Evolutionary conservation across 2,888 invertebrate species (phyloP).

Genomic region (Beris chalybata): DNA sequence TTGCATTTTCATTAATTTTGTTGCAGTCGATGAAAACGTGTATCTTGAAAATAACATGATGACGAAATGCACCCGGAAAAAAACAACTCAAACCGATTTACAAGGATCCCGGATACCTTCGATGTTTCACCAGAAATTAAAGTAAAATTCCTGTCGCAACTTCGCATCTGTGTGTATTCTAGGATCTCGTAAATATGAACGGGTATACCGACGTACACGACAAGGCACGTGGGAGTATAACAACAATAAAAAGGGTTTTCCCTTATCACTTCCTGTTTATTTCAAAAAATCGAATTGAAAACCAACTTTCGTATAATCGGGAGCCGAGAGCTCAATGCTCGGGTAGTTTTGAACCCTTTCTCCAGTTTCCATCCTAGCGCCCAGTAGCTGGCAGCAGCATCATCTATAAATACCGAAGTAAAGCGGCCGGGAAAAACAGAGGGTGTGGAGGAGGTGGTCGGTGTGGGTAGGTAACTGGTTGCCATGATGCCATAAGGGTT

Average conservation of each 20-base stretch:
- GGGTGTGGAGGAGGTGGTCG: neutral
- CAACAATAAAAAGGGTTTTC: conserved; percentile 34
- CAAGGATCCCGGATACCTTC: too few species aligned
- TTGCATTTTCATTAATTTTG: too few species aligned
- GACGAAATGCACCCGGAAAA: too few species aligned
- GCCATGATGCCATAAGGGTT: conserved; percentile 18
- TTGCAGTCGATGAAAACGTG: too few species aligned
- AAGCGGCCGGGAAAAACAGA: neutral
- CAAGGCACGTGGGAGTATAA: conserved; percentile 12
- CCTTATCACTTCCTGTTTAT: conserved; percentile 38
- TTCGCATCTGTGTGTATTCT: too few species aligned
- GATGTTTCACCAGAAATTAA: too few species aligned
- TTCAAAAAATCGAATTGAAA: conserved; percentile 31
- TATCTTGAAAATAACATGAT: too few species aligned
- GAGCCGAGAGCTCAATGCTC: conserved; percentile 13
- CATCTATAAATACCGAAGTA: neutral
- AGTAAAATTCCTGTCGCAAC: too few species aligned
- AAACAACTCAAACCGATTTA: too few species aligned
- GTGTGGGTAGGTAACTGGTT: conserved; percentile 1
- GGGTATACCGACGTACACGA: neutral
- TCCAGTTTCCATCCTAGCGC: neutral
- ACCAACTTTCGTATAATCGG: conserved; percentile 37
- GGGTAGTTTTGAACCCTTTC: conserved; percentile 25
- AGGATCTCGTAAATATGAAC: too few species aligned
- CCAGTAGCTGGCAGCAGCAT: neutral